Percentiles rank a stretch among this genome's conserved stretches.
Evolutionary conservation across 37 sponge, comb jelly and placozoan species (phyloP).

Genomic region (Eunapius fragilis): DNA sequence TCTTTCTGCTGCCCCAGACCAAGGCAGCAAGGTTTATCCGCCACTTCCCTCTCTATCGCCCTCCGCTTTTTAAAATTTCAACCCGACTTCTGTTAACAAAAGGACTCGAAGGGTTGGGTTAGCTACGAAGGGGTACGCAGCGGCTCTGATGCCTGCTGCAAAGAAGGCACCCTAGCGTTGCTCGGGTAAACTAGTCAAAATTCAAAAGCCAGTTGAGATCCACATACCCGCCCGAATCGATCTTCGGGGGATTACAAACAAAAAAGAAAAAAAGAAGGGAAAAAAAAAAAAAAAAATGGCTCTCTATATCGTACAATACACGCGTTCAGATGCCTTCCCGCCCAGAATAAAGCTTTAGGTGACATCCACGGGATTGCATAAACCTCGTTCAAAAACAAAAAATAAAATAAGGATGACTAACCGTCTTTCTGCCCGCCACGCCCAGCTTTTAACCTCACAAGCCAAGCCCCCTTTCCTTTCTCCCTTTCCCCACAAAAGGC

Average conservation of each 20-base stretch:
- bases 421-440: neutral
- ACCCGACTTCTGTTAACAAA: neutral
- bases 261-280: no score
- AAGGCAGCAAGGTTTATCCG: neutral
- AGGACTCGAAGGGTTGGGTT: neutral
- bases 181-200: neutral
- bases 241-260: no score
- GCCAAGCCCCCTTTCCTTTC: slow-evolving; percentile 37
- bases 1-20: neutral
- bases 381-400: neutral
- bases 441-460: neutral
- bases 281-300: neutral
- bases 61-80: neutral
- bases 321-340: neutral
- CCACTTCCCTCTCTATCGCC: neutral
- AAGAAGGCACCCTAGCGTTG: neutral
- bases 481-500: neutral
- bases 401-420: neutral
- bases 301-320: neutral
- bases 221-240: neutral
- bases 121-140: neutral
- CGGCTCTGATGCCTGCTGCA: neutral
- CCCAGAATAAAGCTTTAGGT: neutral
- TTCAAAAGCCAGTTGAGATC: neutral
- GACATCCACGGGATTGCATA: neutral